These are phyloP conservation scores for Neotoma lepida DNA, from an alignment of 2,113 vertebrate species.

Conservation along the genomic window DNA sequence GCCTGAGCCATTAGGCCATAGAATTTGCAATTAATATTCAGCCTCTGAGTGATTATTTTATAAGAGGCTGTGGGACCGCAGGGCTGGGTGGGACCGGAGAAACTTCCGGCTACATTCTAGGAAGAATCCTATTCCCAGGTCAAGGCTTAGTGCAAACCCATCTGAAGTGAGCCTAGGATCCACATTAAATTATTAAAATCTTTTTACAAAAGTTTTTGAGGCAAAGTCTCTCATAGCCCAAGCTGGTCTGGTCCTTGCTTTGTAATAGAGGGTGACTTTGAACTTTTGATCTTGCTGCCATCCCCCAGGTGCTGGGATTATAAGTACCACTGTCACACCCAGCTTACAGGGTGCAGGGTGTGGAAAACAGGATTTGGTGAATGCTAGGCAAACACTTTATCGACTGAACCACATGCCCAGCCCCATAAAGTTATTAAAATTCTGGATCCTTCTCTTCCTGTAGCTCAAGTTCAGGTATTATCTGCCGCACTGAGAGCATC, in stretches of 20 bases:
- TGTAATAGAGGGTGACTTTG: background rate
- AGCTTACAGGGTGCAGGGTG: background rate
- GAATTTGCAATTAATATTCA: no score
- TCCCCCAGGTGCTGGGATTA: background rate
- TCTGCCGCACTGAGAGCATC: slow-evolving; percentile 90
- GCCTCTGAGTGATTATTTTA: no score
- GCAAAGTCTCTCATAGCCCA: background rate
- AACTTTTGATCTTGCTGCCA: background rate
- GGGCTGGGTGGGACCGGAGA: no score
- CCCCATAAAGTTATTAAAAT: background rate
- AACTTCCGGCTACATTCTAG: no score
- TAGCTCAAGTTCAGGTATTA: slow-evolving; percentile 92
- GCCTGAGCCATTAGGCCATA: no score
- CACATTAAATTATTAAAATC: background rate
- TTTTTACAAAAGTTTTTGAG: background rate
- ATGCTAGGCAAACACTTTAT: background rate
- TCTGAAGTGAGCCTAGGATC: background rate
- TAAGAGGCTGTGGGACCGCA: no score
- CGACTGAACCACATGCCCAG: background rate
- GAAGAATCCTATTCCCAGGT: background rate
- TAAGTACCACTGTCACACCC: background rate
- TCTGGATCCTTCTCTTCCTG: slow-evolving; percentile 14
- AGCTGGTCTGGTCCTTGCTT: background rate
- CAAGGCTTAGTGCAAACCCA: background rate
- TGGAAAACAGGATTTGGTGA: background rate